Base-by-base conservation (phyloP, 1,140 invertebrate species). In the Drosophila prosaltans region DNA sequence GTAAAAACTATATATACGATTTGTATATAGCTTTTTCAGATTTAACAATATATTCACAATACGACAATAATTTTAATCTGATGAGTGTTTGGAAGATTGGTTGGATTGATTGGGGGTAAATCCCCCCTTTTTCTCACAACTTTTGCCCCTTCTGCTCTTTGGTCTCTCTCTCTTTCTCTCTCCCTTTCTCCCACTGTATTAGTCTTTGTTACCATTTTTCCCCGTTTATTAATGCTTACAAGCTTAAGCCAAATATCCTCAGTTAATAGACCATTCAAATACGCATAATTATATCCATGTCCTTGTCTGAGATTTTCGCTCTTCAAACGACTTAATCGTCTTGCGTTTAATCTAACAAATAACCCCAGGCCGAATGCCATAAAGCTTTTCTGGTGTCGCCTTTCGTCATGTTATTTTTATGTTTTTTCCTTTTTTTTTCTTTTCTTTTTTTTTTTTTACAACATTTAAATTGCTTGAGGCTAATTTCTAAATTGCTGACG, bases 201-300 rank as follows among this genome's bases (percentile, higher is more conserved):
- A 30, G 3, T 43, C 3, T n/a, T n/a, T 43, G 10, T 51, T 51
- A 51, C 21, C 45, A 51, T 24, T 36, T 48, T 51, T 51, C 21
- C 45, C 21, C 45, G 45, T 51, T 51, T 51, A 51, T 51, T 51
- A 51, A 51, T 51, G 45, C 45, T 51, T 51, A 51, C 45, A 51
- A 51, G 45, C 45, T 51, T 51, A 51, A 51, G 45, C 45, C 45
- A 51, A 51, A 51, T 51, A 51, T 51, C 45, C 45, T 51, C 75
- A 74, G 67, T 88, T 86, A 86, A 86, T 88, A 74, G 82, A 76
- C 83, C 81, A 86, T 88, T 86, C 76, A 73, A 67, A 82, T 80
- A 79, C 71, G 76, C 77, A 88, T 86, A 86, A 86, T 86, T 86
- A 86, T 76, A 83, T 82, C 30, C 65, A 62, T 59, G 60, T 69